Conservation (phyloP, 2,888 invertebrate genomes). For the Cheilosia scutellata region DNA sequence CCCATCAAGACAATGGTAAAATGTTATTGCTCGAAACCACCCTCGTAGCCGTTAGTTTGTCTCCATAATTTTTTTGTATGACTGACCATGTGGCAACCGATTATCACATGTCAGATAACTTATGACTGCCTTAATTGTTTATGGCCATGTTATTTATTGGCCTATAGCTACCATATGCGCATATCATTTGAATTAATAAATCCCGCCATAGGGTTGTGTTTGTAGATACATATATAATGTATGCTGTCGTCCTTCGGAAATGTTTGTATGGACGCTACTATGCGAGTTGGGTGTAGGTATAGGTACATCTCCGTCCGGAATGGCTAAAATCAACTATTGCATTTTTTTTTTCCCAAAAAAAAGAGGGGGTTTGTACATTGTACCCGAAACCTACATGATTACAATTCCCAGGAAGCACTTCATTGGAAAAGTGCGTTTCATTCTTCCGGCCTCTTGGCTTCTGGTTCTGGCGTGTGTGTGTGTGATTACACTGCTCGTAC, state of each 20-base stretch:
- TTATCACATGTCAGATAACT: constrained; percentile 6
- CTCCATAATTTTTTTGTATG: not conserved
- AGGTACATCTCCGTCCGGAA: not conserved
- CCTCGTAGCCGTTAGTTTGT: too few relatives aligned
- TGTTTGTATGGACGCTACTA: not conserved
- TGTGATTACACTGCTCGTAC: not conserved
- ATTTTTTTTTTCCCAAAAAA: not conserved
- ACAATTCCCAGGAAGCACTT: not conserved
- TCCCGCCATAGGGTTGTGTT: not conserved
- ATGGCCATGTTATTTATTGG: not conserved
- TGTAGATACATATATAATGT: too few relatives aligned
- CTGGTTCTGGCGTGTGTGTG: not conserved
- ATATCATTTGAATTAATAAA: not conserved
- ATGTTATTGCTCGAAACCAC: too few relatives aligned
- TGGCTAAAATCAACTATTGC: not conserved
- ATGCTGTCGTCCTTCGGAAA: not conserved
- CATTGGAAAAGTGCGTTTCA: not conserved
- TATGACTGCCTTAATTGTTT: constrained; percentile 9
- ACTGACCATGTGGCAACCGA: constrained; percentile 6
- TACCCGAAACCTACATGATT: not conserved
- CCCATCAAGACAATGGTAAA: too few relatives aligned
- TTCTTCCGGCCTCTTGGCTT: not conserved
- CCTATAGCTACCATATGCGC: not conserved
- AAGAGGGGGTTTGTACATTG: not conserved
- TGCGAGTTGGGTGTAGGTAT: too few relatives aligned